These are phyloP conservation scores for Orbicella faveolata DNA, from an alignment of 64 coral and sea anemone species.

Conservation along the genomic window DNA sequence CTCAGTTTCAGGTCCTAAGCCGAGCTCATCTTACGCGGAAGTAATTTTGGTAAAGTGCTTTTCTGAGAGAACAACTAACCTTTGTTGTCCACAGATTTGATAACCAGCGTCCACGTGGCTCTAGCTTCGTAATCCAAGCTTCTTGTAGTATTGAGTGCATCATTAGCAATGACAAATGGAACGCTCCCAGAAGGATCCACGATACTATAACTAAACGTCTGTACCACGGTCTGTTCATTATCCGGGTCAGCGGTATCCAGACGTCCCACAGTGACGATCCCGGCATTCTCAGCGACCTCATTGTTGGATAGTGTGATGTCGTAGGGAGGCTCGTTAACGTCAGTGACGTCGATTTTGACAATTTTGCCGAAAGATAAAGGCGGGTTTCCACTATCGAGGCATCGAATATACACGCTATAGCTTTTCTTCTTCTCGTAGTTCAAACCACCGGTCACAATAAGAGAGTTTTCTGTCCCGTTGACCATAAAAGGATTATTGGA, in stretches of 20 bases:
- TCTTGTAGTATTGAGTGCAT: constrained; percentile 60
- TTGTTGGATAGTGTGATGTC: constrained; percentile 53
- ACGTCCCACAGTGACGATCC: constrained; percentile 43
- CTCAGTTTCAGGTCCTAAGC: background rate
- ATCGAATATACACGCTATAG: constrained; percentile 44
- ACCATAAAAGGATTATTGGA: constrained; percentile 43
- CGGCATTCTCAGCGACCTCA: constrained; percentile 61
- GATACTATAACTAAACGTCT: constrained; percentile 72
- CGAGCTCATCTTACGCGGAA: background rate
- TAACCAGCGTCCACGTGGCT: constrained; percentile 28
- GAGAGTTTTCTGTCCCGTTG: constrained; percentile 20
- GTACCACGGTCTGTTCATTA: constrained; percentile 62
- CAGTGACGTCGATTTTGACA: constrained; percentile 19
- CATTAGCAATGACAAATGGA: constrained; percentile 63
- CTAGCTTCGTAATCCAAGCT: constrained; percentile 87
- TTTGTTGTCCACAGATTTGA: constrained; percentile 79
- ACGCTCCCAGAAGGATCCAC: constrained; percentile 4
- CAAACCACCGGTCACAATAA: constrained; percentile 37
- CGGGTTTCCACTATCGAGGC: constrained; percentile 41
- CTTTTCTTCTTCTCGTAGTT: constrained; percentile 43
- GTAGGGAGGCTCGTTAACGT: constrained; percentile 54
- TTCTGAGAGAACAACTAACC: constrained; percentile 22
- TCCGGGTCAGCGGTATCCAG: constrained; percentile 76
- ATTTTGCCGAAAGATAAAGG: constrained; percentile 45
- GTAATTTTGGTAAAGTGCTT: too few relatives aligned